phyloP scores from a whole-genome alignment of 2,113 vertebrate species.

The Otis tarda region DNA sequence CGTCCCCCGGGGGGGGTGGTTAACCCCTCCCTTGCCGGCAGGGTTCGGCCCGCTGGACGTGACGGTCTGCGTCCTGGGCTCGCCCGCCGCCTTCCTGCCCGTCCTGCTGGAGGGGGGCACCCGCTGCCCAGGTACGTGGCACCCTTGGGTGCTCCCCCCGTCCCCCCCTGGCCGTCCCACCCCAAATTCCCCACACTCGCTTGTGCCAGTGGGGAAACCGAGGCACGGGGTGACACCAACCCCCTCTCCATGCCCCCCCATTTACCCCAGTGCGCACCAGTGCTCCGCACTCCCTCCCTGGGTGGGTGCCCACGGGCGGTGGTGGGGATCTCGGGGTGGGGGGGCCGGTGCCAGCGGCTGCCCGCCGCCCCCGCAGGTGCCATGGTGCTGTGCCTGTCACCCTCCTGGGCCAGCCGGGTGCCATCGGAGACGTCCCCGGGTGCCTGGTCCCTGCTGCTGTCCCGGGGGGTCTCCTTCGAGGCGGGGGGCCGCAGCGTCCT shows the following conservation, averaged over 20 bases:
- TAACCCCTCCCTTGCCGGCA: neutral
- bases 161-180: too few species aligned
- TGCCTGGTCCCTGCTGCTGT: conserved; percentile 69
- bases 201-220: neutral
- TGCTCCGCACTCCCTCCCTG: neutral
- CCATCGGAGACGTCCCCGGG: conserved; percentile 47
- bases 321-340: neutral
- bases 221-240: neutral
- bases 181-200: neutral
- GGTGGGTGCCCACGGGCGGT: neutral
- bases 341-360: neutral
- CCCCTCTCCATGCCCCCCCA: fast-evolving
- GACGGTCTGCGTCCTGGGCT: conserved; percentile 45
- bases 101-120: conserved; percentile 39
- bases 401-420: conserved; percentile 74
- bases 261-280: neutral
- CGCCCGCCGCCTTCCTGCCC: conserved; percentile 2
- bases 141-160: too few species aligned
- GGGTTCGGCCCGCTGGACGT: neutral
- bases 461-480: conserved; percentile 78
- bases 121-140: neutral
- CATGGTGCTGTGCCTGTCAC: conserved; percentile 80
- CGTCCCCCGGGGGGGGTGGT: neutral
- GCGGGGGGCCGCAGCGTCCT: conserved; percentile 74
- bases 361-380: conserved; percentile 60